Base-by-base conservation (phyloP, 2,888 invertebrate genomes). In the Mythimna impura region DNA sequence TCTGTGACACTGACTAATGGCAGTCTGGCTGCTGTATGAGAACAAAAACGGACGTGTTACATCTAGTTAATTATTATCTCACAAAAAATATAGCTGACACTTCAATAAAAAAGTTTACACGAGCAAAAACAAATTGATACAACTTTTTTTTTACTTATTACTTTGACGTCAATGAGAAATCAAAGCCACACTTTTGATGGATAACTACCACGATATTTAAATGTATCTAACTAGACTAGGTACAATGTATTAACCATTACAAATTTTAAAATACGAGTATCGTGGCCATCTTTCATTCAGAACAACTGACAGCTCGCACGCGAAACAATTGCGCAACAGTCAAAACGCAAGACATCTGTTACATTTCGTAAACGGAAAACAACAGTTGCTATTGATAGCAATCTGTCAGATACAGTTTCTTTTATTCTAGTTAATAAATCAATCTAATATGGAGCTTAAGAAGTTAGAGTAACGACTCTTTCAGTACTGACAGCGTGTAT, bases 391-490 rank as follows among this genome's bases (percentile, higher is more conserved):
- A 84, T 84, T 87, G 78, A 86, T 80, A 80, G 73, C 66, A 66
- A 71, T 82, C 69, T 79, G 84, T 87, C 83, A 78, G 73, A 76
- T 73, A 80, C 80, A 71, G 78, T 86, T 85, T 85, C 86, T 88
- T 89, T 86, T 80, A 80, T 78, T 81, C 73, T 66, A 80, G 73
- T 80, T 76, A 78, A 87, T 89, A 82, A 81, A 88, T 89, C 87
- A 89, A 81, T 85, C 71, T 80, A 79, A 82, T 83, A 81, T 66
- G 68, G 69, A 77, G 78, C 80, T 80, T 85, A 79, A 77, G 20
- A 78, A 70, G 67, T 76, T 71, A 83, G 83, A 66, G 76, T 81
- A 89, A 88, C 85, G 71, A 81, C 71, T 74, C 78, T 84, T 83
- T 82, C 65, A 81, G 74, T 70, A 68, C 84, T 83, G 86, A 86